Percentiles rank a stretch among this genome's conserved stretches.
Conservation (phyloP, 2,888 invertebrate species). For the Xylocampa areola region DNA sequence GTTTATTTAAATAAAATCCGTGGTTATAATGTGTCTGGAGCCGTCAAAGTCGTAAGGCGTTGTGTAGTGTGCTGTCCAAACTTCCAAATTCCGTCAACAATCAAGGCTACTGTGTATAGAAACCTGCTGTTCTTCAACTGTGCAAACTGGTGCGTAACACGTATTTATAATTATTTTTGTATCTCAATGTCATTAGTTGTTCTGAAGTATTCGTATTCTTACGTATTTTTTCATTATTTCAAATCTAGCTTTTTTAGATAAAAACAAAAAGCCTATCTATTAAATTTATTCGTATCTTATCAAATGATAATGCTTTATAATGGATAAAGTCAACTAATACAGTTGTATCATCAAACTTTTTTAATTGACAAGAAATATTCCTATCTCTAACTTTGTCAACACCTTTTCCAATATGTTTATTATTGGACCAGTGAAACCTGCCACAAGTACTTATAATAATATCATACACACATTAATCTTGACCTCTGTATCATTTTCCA, state of each 20-base stretch:
- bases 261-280: background rate
- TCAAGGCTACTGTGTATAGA: conserved; percentile 69
- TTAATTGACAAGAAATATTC: background rate
- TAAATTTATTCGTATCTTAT: background rate
- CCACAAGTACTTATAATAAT: background rate
- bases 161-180: conserved; percentile 34
- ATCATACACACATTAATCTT: conserved; percentile 8
- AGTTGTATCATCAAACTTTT: background rate
- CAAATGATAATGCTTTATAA: conserved; percentile 1
- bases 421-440: conserved; percentile 21
- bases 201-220: conserved; percentile 7
- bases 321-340: background rate
- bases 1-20: conserved; percentile 38
- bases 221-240: background rate
- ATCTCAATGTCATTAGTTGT: conserved; percentile 22
- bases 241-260: background rate
- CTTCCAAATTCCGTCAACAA: conserved; percentile 64
- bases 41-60: conserved; percentile 29
- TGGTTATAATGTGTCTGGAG: conserved; percentile 19
- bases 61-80: conserved; percentile 46
- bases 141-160: conserved; percentile 61
- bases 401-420: conserved; percentile 35
- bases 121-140: conserved; percentile 55
- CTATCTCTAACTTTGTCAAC: background rate
- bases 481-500: conserved; percentile 11